A percentile compares a stretch with the other conserved stretches of the same genome.
These are phyloP conservation scores for Erythrocercus mccallii DNA, from an alignment of 2,113 vertebrate species.

Conservation along the genomic window DNA sequence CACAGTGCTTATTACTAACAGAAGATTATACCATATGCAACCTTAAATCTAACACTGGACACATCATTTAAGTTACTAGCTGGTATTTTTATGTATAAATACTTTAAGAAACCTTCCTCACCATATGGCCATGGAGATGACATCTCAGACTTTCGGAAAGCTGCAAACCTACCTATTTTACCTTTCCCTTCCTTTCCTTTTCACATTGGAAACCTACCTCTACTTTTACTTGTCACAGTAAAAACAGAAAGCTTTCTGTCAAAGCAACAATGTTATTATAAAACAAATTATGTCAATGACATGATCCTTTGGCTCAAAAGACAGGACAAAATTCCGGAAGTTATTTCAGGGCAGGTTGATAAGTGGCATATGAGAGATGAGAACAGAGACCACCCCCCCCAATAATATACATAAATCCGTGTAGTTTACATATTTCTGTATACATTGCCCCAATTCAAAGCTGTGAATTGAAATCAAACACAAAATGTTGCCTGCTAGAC, in stretches of 20 bases:
- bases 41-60: neutral
- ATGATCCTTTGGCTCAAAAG: neutral
- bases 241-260: neutral
- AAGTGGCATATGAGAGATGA: neutral
- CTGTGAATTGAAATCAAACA: neutral
- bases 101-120: neutral
- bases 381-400: neutral
- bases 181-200: neutral
- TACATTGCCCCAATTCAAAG: neutral
- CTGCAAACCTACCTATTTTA: neutral
- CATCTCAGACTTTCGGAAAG: neutral
- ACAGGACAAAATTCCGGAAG: accelerated
- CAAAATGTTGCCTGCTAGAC: neutral
- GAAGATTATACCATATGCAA: neutral
- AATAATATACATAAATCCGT: neutral
- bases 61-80: neutral
- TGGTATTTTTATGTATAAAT: neutral
- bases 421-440: neutral
- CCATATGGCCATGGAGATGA: neutral
- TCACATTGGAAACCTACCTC: neutral
- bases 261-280: neutral
- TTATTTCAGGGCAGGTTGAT: neutral
- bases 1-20: neutral
- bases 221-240: neutral
- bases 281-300: neutral